Percentiles rank a stretch among this genome's conserved stretches.
Conservation (phyloP, 2,113 vertebrate genomes). For the Monarcha castaneiventris region DNA sequence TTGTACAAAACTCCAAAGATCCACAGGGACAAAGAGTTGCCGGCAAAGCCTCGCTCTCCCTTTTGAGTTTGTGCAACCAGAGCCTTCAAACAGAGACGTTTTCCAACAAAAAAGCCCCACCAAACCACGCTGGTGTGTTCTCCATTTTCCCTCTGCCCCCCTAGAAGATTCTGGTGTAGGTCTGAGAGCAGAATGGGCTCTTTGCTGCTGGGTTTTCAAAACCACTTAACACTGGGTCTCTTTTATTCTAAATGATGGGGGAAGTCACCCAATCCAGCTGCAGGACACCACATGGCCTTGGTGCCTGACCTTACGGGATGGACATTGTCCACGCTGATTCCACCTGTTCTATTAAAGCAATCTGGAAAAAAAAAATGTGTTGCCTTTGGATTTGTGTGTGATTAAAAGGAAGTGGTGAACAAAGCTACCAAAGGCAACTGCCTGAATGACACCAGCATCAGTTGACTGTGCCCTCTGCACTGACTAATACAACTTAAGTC, state of each 20-base stretch:
- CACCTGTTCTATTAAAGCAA: not conserved
- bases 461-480: not conserved
- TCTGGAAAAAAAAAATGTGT: not conserved
- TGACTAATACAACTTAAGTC: not conserved
- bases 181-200: not conserved
- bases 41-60: not conserved
- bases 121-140: not conserved
- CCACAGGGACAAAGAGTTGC: not conserved
- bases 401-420: not conserved
- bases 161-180: not conserved
- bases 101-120: not conserved
- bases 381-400: not conserved
- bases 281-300: not conserved
- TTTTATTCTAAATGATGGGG: not conserved
- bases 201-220: not conserved
- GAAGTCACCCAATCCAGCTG: not conserved
- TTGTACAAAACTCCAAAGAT: not conserved
- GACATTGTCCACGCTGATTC: not conserved
- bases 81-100: not conserved
- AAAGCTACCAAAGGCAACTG: not conserved
- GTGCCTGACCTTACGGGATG: not conserved
- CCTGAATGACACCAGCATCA: not conserved
- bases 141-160: not conserved
- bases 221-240: fast-evolving
- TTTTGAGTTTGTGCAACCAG: not conserved